Evolutionary conservation across 2,888 invertebrate species (phyloP), one percentile per base, ranked within the genome.

Genomic region (Bhutanitis thaidina): DNA sequence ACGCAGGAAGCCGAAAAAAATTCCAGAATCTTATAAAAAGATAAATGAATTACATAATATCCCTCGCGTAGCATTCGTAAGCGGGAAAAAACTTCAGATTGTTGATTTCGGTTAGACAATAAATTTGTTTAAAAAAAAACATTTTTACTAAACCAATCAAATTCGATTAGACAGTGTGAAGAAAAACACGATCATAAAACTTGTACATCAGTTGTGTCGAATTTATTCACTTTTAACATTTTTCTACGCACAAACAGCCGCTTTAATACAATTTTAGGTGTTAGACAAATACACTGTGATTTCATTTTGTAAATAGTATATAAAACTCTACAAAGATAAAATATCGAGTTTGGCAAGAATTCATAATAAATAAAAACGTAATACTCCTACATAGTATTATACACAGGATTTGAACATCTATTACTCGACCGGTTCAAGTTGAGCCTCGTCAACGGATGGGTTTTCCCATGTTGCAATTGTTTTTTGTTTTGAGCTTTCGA

Each of bases 381-480:
- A 77, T 80, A 85, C 80, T 82, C 80, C 65, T 76, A 96, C 96
- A 96, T 96, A 75, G 96, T 96, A 91, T 96, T 96, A 90, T 95
- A 96, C 84, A 96, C 94, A 74, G 94, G 93, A 90, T 95, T 94
- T 85, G 94, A 94, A 86, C 92, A 91, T 87, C 91, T 87, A 80
- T 83, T 88, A 77, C 88, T 93, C 92, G 88, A 93, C 90, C 94
- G 93, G 81, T 91, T 93, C 83, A 94, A 91, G 88, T 93, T 94
- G 83, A 97, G 92, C 92, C 94, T 94, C 70, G 96, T 94, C 73
- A 97, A 91, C 62, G 97, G 97, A 91, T 97, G 97, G 71, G 95
- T 96, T 85, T 96, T 96, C 67, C 97, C 97, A 79, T 96, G 97
- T 80, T 97, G 97, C 73, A 94, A 92, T 83, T 95, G 95, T 83